Conservation (phyloP, 2,888 invertebrate species). For the Drosophila paucipuncta region DNA sequence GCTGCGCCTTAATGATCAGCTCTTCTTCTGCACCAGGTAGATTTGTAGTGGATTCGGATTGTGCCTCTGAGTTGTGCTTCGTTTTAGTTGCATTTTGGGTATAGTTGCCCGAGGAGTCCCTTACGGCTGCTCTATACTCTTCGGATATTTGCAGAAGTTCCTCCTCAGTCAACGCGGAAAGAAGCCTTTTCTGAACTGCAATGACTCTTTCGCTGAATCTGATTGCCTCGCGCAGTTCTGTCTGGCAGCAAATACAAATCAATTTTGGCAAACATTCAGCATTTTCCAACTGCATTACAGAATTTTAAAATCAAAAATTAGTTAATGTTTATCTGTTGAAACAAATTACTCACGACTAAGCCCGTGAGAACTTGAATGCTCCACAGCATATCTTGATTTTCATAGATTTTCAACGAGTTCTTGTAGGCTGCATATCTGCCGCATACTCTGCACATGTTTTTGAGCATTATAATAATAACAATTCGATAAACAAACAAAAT, state of each 20-base stretch:
- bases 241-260: slow-evolving; percentile 58
- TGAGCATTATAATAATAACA: slow-evolving; percentile 33
- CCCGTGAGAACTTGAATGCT: slow-evolving; percentile 50
- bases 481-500: slow-evolving; percentile 3
- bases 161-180: slow-evolving; percentile 35
- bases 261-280: slow-evolving; percentile 42
- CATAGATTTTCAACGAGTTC: slow-evolving; percentile 46
- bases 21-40: slow-evolving; percentile 1
- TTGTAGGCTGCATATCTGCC: slow-evolving; percentile 43
- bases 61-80: slow-evolving; percentile 1
- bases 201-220: slow-evolving; percentile 54
- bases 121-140: slow-evolving; percentile 34
- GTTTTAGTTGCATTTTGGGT: slow-evolving; percentile 2
- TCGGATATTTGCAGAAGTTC: slow-evolving; percentile 36
- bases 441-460: slow-evolving; percentile 53
- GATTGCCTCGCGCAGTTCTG: slow-evolving; percentile 47
- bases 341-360: slow-evolving; percentile 30
- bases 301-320: neutral
- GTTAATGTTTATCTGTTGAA: neutral
- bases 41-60: neutral
- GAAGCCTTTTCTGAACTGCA: slow-evolving; percentile 46
- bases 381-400: slow-evolving; percentile 41
- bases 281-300: slow-evolving; percentile 40
- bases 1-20: slow-evolving; percentile 8
- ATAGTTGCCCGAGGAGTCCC: slow-evolving; percentile 6